Conservation (phyloP, 2,113 vertebrate genomes). For the Todiramphus chloris region DNA sequence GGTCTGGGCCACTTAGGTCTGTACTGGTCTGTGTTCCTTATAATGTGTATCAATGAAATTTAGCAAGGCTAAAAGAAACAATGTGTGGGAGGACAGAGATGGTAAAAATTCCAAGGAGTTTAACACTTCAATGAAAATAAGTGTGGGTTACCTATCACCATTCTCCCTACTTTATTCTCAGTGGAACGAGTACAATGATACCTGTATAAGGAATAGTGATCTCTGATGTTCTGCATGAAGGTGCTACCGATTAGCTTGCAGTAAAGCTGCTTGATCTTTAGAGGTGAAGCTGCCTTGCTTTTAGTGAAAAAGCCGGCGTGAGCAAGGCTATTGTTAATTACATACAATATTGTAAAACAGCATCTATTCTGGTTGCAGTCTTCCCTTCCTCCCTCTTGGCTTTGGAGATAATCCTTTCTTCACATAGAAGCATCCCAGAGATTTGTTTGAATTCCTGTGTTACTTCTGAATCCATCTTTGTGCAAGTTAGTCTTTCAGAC, state of each 20-base stretch:
- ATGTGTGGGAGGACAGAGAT: rapidly evolving
- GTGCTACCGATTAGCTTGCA: not conserved
- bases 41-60: not conserved
- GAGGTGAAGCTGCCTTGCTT: not conserved
- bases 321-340: not conserved
- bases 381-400: not conserved
- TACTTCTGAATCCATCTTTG: not conserved
- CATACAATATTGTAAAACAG: not conserved
- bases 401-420: not conserved
- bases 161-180: not conserved
- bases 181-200: not conserved
- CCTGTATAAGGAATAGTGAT: not conserved
- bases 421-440: not conserved
- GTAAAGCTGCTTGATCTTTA: not conserved
- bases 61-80: not conserved
- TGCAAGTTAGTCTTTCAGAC: not conserved
- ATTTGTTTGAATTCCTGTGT: not conserved
- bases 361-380: not conserved
- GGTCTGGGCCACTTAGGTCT: not conserved
- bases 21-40: not conserved
- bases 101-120: not conserved
- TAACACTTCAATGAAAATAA: not conserved
- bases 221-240: not conserved
- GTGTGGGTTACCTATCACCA: not conserved
- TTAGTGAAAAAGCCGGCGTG: not conserved